Conservation (phyloP, 2,113 vertebrate genomes). For the Clarias macrocephalus region DNA sequence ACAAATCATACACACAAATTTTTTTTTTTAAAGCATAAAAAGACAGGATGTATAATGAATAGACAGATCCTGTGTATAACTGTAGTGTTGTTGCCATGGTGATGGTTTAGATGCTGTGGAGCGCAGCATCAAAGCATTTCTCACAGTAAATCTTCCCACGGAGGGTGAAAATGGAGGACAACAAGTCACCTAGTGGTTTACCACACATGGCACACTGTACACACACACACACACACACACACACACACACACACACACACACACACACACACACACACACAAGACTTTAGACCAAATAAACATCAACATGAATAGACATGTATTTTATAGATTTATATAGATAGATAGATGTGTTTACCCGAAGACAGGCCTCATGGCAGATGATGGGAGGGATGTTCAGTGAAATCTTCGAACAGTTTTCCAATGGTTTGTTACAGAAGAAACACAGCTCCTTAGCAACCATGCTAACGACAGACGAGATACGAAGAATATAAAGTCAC, state of each 20-base stretch:
- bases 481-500: neutral
- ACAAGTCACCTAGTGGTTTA: slow-evolving; percentile 59
- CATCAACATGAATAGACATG: neutral
- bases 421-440: slow-evolving; percentile 58
- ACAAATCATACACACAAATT: neutral
- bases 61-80: neutral
- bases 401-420: slow-evolving; percentile 55
- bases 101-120: slow-evolving; percentile 27
- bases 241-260: slow-evolving; percentile 4
- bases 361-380: slow-evolving; percentile 64
- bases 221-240: slow-evolving; percentile 43
- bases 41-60: neutral
- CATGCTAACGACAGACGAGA: slow-evolving; percentile 41
- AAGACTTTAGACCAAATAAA: neutral
- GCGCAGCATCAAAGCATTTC: slow-evolving; percentile 55
- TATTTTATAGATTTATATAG: neutral
- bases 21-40: neutral
- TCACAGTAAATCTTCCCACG: slow-evolving; percentile 58
- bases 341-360: slow-evolving; percentile 52
- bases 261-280: neutral
- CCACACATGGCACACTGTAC: slow-evolving; percentile 65
- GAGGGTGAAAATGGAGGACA: slow-evolving; percentile 58
- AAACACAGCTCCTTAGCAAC: slow-evolving; percentile 48
- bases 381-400: slow-evolving; percentile 54
- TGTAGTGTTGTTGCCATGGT: slow-evolving; percentile 29